Evolutionary conservation across 2,797 vertebrate genomes (phyloP).

Genomic region (Tinamus major): DNA sequence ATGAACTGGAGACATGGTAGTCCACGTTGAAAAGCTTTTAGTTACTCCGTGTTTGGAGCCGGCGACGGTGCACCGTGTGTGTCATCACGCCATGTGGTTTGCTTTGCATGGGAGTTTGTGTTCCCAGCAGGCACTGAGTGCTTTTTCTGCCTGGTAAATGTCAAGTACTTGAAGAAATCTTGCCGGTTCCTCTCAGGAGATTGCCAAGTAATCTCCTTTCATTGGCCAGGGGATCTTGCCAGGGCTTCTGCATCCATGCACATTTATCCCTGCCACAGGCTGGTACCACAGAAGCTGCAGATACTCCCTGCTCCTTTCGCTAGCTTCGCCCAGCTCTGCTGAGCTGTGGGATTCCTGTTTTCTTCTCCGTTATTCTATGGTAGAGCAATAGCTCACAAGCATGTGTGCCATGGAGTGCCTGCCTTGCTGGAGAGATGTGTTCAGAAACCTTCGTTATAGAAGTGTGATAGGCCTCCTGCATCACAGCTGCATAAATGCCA

Average conservation of each 20-base stretch:
- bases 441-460: not conserved
- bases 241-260: slow-evolving; percentile 21
- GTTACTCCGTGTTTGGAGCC: slow-evolving; percentile 28
- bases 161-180: slow-evolving; percentile 44
- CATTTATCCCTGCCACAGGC: slow-evolving; percentile 12
- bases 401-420: not conserved
- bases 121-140: slow-evolving; percentile 11
- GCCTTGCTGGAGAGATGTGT: not conserved
- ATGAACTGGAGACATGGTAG: not conserved
- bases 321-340: not conserved
- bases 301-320: slow-evolving; percentile 16
- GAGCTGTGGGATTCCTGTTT: not conserved
- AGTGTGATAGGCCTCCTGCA: not conserved
- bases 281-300: slow-evolving; percentile 16
- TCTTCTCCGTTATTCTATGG: not conserved
- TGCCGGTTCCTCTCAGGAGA: slow-evolving; percentile 30
- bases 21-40: slow-evolving; percentile 25
- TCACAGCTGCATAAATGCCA: not conserved
- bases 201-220: slow-evolving; percentile 55
- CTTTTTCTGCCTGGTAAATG: slow-evolving; percentile 60
- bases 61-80: not conserved
- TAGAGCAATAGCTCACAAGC: not conserved
- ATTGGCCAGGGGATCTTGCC: slow-evolving; percentile 30
- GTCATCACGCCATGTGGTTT: slow-evolving; percentile 6
- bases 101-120: slow-evolving; percentile 38